Conservation (phyloP, 2,888 invertebrate species). For the Antheraea assamensis region DNA sequence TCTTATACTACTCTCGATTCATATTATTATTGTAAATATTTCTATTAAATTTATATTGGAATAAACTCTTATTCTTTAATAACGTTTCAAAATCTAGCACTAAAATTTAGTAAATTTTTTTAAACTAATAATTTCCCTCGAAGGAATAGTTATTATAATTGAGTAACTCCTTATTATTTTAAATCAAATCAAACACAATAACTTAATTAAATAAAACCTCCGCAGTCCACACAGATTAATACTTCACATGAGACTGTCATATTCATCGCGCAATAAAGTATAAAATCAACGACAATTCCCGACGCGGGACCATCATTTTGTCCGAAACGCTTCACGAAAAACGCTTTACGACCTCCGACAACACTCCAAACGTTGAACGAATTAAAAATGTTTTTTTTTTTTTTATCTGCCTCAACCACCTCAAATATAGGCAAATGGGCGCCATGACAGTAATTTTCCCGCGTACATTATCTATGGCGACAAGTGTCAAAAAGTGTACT, state of each 20-base stretch:
- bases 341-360: slow-evolving; percentile 39
- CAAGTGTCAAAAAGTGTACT: slow-evolving; percentile 62
- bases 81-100: too few relatives aligned
- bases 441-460: slow-evolving; percentile 72
- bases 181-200: slow-evolving; percentile 16
- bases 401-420: slow-evolving; percentile 52
- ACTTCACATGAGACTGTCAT: background rate
- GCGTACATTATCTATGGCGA: slow-evolving; percentile 69
- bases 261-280: slow-evolving; percentile 16
- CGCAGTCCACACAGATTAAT: background rate
- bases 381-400: slow-evolving; percentile 48
- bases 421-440: slow-evolving; percentile 60
- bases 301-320: slow-evolving; percentile 24
- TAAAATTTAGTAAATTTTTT: background rate
- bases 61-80: too few relatives aligned
- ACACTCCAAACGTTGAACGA: slow-evolving; percentile 34
- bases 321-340: slow-evolving; percentile 26
- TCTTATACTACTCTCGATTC: too few relatives aligned
- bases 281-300: slow-evolving; percentile 15
- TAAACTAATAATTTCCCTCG: background rate
- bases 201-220: slow-evolving; percentile 25
- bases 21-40: too few relatives aligned
- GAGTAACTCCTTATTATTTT: background rate
- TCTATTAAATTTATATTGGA: too few relatives aligned
- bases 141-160: background rate